Base-by-base conservation (phyloP, 1,140 invertebrate species). In the Pantala flavescens region DNA sequence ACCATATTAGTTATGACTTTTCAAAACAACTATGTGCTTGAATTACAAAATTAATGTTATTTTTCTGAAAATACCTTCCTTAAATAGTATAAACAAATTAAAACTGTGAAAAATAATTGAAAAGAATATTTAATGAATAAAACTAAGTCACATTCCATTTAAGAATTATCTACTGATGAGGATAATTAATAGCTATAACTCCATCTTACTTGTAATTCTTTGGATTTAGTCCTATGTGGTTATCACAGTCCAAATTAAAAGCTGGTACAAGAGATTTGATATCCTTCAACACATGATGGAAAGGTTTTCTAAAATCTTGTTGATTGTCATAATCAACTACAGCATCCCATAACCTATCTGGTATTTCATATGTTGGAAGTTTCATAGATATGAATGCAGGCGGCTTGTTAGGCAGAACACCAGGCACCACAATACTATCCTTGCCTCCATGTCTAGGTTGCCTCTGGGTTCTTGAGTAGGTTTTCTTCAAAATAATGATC, bases 331-430 rank as follows among this genome's bases (percentile, higher is more conserved):
- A 79, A 0, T 83, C 80, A 72, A 87, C 77, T 21, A 88, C 80
- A 14, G 82, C 76, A 36, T 84, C 76, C 80, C 86, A 87, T 72
- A 89, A 79, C 72, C 83, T 84, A 19, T 86, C 80, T 3, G 90
- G 90, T 24, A 92, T 82, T 43, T 82, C 80, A 78, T 85, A 91
- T 10, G 79, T 73, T 0, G 83, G 84, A 24, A 86, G 79, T 75
- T 81, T 83, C 0, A 84, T 77, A n/a, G 84, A 78, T 28, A 86
- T 78, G 81, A 90, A 90, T 24, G 85, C 78, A 71, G 86, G 81
- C 24, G 84, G 81, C 79, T 84, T 87, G n/a, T 79, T 79, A 10
- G 84, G 82, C 74, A 80, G 84, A 42, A 91, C 80, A 0, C 91
- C 88, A 71, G 86, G 88, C 70, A 90, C 82, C n/a, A 81, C 24